phyloP scores from a whole-genome alignment of 1,140 invertebrate genomes.

The Lysiphlebus fabarum region DNA sequence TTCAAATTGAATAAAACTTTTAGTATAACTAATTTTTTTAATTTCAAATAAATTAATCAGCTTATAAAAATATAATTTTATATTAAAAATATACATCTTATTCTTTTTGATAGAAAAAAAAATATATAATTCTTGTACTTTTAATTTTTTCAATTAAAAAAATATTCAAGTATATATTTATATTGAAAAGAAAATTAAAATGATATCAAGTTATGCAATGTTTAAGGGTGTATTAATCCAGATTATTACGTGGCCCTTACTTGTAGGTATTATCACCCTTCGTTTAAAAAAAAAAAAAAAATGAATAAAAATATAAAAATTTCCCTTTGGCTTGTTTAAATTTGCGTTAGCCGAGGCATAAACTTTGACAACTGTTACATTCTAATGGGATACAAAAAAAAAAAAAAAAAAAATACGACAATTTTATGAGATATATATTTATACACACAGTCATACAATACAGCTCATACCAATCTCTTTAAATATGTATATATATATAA shows the following conservation, averaged over 20 bases:
- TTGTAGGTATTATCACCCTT: constrained; percentile 23
- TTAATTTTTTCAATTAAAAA: constrained; percentile 3
- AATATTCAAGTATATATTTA: constrained; percentile 41
- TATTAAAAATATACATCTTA: too few species aligned
- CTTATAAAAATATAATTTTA: too few species aligned
- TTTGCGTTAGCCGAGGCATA: constrained; percentile 22
- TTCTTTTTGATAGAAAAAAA: not conserved
- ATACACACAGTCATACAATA: too few species aligned
- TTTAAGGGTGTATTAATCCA: constrained; percentile 45
- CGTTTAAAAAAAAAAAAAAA: too few species aligned
- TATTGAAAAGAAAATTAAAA: constrained; percentile 28
- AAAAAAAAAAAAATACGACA: constrained; percentile 4
- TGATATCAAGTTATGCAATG: constrained; percentile 37
- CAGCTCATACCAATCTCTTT: too few species aligned
- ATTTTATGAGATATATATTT: not conserved
- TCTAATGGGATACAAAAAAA: constrained; percentile 17
- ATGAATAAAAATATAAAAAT: too few species aligned
- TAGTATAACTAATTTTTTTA: too few species aligned
- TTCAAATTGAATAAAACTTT: too few species aligned
- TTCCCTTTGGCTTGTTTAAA: constrained; percentile 16
- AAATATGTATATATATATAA: too few species aligned
- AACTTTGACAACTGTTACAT: constrained; percentile 26
- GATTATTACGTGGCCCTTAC: constrained; percentile 40
- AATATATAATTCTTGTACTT: not conserved
- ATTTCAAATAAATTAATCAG: too few species aligned